phyloP scores from a whole-genome alignment of 2,888 invertebrate species.

The Aleiodes testaceus region DNA sequence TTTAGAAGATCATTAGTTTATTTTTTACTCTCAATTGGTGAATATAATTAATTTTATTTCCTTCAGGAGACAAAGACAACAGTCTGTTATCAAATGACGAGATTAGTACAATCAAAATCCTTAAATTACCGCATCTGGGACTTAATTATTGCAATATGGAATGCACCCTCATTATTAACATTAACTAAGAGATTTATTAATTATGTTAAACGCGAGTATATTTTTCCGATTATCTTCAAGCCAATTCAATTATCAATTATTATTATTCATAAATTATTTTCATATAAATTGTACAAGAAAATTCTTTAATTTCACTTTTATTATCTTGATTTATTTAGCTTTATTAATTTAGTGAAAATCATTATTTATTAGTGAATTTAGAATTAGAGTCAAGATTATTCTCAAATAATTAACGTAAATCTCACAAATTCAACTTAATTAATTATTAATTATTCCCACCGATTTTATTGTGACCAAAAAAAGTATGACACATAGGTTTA shows the following conservation, averaged over 20 bases:
- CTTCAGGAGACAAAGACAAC: slow-evolving; percentile 64
- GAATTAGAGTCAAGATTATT: no score
- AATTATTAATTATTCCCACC: no score
- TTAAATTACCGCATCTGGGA: slow-evolving; percentile 63
- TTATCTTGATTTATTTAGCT: not conserved
- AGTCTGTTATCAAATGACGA: slow-evolving; percentile 59
- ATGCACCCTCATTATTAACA: slow-evolving; percentile 58
- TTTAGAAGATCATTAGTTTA: no score
- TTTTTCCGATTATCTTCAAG: slow-evolving; percentile 58
- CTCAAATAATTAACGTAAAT: no score
- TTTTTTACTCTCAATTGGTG: no score
- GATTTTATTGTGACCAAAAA: no score
- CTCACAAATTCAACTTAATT: no score
- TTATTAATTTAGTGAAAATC: not conserved
- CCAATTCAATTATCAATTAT: slow-evolving; percentile 55
- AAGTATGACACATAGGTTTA: slow-evolving; percentile 35
- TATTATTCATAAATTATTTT: slow-evolving; percentile 40
- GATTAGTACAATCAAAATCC: slow-evolving; percentile 56
- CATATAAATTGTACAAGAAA: slow-evolving; percentile 52
- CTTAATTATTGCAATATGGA: slow-evolving; percentile 62
- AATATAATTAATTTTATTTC: slow-evolving; percentile 59
- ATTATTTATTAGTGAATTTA: not conserved
- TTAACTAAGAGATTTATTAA: slow-evolving; percentile 56
- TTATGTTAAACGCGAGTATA: slow-evolving; percentile 56
- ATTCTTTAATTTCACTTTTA: slow-evolving; percentile 48